phyloP scores from a whole-genome alignment of 1,140 invertebrate species.

The Platyscapa corneri region DNA sequence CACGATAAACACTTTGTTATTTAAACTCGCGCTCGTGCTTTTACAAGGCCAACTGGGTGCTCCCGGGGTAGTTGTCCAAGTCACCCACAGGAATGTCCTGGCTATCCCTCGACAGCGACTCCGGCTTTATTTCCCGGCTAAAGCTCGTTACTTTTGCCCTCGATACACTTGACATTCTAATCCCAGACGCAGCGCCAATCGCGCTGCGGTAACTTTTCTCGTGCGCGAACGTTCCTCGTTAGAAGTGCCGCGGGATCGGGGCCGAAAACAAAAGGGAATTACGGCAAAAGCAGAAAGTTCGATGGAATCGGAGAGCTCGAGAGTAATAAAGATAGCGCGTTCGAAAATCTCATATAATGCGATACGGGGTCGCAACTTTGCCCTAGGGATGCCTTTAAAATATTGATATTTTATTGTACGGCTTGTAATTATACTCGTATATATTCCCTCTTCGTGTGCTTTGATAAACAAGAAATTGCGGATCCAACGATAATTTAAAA shows the following conservation, averaged over 20 bases:
- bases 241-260: neutral
- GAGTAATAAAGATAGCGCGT: constrained; percentile 11
- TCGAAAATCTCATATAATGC: neutral
- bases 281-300: constrained; percentile 19
- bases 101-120: neutral
- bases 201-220: neutral
- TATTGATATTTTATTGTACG: neutral
- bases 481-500: too few species aligned
- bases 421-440: too few species aligned
- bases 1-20: constrained; percentile 33
- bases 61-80: constrained; percentile 7
- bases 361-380: neutral
- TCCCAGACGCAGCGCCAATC: neutral
- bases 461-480: too few species aligned
- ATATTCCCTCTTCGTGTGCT: too few species aligned
- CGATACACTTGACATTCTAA: constrained; percentile 44
- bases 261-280: constrained; percentile 21
- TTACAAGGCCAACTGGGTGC: neutral
- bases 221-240: neutral
- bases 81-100: constrained; percentile 32
- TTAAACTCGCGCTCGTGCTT: neutral
- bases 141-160: neutral
- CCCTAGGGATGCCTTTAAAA: neutral
- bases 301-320: constrained; percentile 44
- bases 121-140: neutral